These are phyloP conservation scores for Donacobius atricapilla DNA, from an alignment of 2,113 vertebrate genomes.

Conservation along the genomic window DNA sequence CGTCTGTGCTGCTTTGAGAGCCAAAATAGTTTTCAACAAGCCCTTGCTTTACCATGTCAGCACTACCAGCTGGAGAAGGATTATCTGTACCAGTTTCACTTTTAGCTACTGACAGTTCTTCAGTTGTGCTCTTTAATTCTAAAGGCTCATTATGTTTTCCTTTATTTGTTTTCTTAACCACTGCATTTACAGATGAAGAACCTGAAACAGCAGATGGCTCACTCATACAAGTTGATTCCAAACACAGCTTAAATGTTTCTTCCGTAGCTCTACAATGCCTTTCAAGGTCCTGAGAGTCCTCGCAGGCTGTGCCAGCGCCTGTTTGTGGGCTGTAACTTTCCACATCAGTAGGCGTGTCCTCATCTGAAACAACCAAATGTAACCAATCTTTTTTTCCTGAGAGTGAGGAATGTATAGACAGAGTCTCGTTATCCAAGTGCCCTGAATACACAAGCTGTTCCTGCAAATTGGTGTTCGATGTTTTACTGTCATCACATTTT, in stretches of 20 bases:
- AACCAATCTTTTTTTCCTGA: slow-evolving; percentile 66
- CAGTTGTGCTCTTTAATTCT: slow-evolving; percentile 21
- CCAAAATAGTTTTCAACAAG: slow-evolving; percentile 98
- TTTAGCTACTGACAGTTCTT: slow-evolving; percentile 35
- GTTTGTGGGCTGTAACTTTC: slow-evolving; percentile 47
- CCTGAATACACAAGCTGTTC: slow-evolving; percentile 81
- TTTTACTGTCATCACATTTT: slow-evolving; percentile 70
- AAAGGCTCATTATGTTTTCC: background rate
- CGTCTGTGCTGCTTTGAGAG: slow-evolving; percentile 82
- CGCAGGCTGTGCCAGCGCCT: slow-evolving; percentile 37
- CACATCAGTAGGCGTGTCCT: slow-evolving; percentile 34
- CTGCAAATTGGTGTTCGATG: slow-evolving; percentile 78
- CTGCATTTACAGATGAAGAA: slow-evolving; percentile 55
- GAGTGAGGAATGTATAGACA: slow-evolving; percentile 56
- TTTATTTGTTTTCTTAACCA: slow-evolving; percentile 32
- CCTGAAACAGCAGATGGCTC: slow-evolving; percentile 59
- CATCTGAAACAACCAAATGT: slow-evolving; percentile 59
- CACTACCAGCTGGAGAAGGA: slow-evolving; percentile 81
- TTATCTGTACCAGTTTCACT: slow-evolving; percentile 67
- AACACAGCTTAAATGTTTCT: slow-evolving; percentile 26
- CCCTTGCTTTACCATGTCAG: slow-evolving; percentile 90
- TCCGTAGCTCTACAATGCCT: slow-evolving; percentile 3
- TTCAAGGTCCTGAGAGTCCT: slow-evolving; percentile 37
- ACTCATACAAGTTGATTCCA: slow-evolving; percentile 50
- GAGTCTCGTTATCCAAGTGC: slow-evolving; percentile 45